A percentile compares a stretch with the other conserved stretches of the same genome.
Conservation (phyloP, 2,888 invertebrate genomes). For the Hybos culiciformis region DNA sequence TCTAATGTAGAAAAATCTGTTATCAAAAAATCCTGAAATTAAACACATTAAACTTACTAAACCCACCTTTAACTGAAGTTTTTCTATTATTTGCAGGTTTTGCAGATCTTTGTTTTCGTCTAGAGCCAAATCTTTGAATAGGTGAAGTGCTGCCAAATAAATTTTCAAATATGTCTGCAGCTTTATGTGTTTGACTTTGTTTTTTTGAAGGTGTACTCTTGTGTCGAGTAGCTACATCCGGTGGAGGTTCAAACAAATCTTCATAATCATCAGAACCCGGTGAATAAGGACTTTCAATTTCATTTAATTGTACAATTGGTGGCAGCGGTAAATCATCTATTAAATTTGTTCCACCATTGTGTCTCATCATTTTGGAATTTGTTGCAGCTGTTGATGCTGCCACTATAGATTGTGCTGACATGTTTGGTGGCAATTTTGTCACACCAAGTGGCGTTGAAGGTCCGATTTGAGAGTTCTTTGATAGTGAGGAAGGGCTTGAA, state of each 20-base stretch:
- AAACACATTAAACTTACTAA: slow-evolving; percentile 7
- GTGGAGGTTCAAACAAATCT: slow-evolving; percentile 71
- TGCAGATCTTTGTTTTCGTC: slow-evolving; percentile 18
- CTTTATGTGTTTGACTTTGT: slow-evolving; percentile 3
- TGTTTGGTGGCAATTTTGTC: slow-evolving; percentile 1
- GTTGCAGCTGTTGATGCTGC: slow-evolving; percentile 22
- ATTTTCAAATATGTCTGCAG: slow-evolving; percentile 44
- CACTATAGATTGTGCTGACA: slow-evolving; percentile 13
- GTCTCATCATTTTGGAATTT: slow-evolving; percentile 14
- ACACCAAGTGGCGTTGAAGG: slow-evolving; percentile 24
- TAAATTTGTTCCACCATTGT: slow-evolving; percentile 15
- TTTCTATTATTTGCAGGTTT: slow-evolving; percentile 24
- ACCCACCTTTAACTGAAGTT: slow-evolving; percentile 32
- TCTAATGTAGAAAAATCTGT: slow-evolving; percentile 6
- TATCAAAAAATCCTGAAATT: slow-evolving; percentile 1
- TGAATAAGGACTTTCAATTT: slow-evolving; percentile 74
- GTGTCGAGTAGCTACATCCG: slow-evolving; percentile 16
- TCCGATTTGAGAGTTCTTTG: slow-evolving; percentile 20
- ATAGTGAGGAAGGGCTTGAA: slow-evolving; percentile 26
- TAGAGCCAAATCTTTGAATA: slow-evolving; percentile 16
- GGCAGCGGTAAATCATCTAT: slow-evolving; percentile 42
- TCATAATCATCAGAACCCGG: slow-evolving; percentile 82
- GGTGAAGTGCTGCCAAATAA: slow-evolving; percentile 46
- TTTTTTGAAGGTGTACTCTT: neutral
- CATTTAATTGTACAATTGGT: no score